A percentile compares a stretch with the other conserved stretches of the same genome.
phyloP scores from a whole-genome alignment of 1,140 invertebrate species.

The Episyrphus balteatus region DNA sequence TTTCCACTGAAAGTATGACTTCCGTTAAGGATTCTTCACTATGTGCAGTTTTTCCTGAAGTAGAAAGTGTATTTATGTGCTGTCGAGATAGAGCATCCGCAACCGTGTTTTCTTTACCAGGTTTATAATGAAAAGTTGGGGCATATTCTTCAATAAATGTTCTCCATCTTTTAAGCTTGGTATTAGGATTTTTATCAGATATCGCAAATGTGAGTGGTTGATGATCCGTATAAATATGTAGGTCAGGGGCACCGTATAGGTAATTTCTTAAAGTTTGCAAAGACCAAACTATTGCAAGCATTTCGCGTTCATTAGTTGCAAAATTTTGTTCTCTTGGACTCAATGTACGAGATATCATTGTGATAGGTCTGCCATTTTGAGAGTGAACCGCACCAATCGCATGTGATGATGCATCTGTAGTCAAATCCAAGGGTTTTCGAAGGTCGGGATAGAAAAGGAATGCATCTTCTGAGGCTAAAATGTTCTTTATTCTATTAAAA shows the following conservation, averaged over 20 bases:
- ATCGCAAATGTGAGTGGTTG: slow-evolving; percentile 8
- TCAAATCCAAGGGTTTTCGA: slow-evolving; percentile 21
- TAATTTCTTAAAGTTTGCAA: slow-evolving; percentile 7
- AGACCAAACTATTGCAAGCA: slow-evolving; percentile 7
- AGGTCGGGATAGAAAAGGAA: slow-evolving; percentile 30
- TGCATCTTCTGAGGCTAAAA: slow-evolving; percentile 32
- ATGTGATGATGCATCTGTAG: slow-evolving; percentile 18
- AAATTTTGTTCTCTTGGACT: slow-evolving; percentile 3
- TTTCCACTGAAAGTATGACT: background rate
- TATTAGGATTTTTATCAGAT: slow-evolving; percentile 6
- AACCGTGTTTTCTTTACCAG: slow-evolving; percentile 20
- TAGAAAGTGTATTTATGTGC: background rate
- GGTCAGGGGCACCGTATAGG: slow-evolving; percentile 1
- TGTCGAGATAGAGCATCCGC: slow-evolving; percentile 23
- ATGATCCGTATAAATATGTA: slow-evolving; percentile 7
- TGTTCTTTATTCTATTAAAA: slow-evolving; percentile 34
- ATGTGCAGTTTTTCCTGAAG: background rate
- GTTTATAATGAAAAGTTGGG: slow-evolving; percentile 20
- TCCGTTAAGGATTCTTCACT: background rate
- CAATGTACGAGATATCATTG: slow-evolving; percentile 9
- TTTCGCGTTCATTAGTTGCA: slow-evolving; percentile 7
- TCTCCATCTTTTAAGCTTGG: slow-evolving; percentile 4
- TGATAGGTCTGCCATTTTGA: slow-evolving; percentile 14
- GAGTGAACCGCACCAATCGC: slow-evolving; percentile 27
- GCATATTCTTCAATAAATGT: slow-evolving; percentile 8